Evolutionary conservation across 1,140 invertebrate species (phyloP).

Genomic region (Drosophila orosa): DNA sequence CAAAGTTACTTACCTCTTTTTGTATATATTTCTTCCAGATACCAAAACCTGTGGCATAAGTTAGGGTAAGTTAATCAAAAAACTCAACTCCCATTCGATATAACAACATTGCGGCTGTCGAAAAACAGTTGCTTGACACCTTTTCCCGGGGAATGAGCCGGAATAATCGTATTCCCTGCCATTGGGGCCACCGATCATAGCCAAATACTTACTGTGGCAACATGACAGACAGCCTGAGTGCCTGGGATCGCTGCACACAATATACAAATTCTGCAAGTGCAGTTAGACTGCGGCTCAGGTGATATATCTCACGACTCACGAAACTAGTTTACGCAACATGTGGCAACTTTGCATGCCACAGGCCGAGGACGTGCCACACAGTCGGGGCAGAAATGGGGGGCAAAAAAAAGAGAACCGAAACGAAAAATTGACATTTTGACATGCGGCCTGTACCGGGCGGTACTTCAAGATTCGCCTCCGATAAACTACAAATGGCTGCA

Average conservation of each 20-base stretch:
- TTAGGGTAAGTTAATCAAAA: constrained; percentile 21
- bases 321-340: constrained; percentile 83
- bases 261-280: constrained; percentile 50
- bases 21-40: constrained; percentile 1
- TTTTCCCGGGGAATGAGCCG: constrained; percentile 12
- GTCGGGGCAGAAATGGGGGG: constrained; percentile 3
- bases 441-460: constrained; percentile 65
- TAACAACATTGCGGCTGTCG: constrained; percentile 21
- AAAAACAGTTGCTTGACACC: constrained; percentile 36
- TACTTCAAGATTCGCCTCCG: constrained; percentile 77
- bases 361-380: constrained; percentile 47
- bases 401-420: constrained; percentile 24
- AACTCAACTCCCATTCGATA: constrained; percentile 10
- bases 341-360: constrained; percentile 81
- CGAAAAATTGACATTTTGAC: constrained; percentile 82
- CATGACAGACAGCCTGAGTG: constrained; percentile 42
- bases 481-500: constrained; percentile 75
- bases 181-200: constrained; percentile 27
- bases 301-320: constrained; percentile 72
- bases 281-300: constrained; percentile 52
- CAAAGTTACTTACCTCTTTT: neutral
- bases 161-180: constrained; percentile 2
- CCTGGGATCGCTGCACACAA: constrained; percentile 33
- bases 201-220: constrained; percentile 20
- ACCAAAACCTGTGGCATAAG: constrained; percentile 2